phyloP scores from a whole-genome alignment of 2,888 invertebrate genomes.

The Dendrolimus pini region DNA sequence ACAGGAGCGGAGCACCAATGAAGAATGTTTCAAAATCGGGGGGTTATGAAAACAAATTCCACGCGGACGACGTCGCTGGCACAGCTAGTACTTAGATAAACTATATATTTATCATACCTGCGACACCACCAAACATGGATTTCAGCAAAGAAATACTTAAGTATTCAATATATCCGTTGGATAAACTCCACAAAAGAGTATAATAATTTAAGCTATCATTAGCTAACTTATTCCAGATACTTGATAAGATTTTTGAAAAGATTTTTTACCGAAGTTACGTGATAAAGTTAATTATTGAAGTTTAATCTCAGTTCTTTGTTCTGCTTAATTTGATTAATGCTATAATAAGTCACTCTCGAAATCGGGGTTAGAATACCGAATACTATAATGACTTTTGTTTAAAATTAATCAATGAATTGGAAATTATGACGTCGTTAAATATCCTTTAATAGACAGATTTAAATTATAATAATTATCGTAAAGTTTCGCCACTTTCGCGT shows the following conservation, averaged over 20 bases:
- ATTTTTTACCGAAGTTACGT: neutral
- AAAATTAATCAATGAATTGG: neutral
- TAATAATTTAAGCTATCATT: neutral
- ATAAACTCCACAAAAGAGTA: neutral
- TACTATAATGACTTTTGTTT: neutral
- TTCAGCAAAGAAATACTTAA: too few relatives aligned
- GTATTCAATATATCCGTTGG: too few relatives aligned
- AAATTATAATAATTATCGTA: too few relatives aligned
- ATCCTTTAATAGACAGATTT: too few relatives aligned
- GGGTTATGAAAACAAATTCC: too few relatives aligned
- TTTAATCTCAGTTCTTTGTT: constrained; percentile 3
- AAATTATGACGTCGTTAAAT: neutral
- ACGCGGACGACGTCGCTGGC: too few relatives aligned
- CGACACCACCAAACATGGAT: too few relatives aligned
- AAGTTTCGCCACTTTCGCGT: too few relatives aligned
- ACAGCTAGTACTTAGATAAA: too few relatives aligned
- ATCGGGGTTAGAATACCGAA: neutral
- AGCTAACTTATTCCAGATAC: neutral
- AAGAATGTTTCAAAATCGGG: too few relatives aligned
- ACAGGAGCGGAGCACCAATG: too few relatives aligned
- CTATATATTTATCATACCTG: too few relatives aligned
- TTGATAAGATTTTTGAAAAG: neutral
- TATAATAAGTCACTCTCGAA: neutral
- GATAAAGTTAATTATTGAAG: constrained; percentile 3
- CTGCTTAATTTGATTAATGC: neutral